Conservation (phyloP, 2,113 vertebrate genomes). For the Dromas ardeola region DNA sequence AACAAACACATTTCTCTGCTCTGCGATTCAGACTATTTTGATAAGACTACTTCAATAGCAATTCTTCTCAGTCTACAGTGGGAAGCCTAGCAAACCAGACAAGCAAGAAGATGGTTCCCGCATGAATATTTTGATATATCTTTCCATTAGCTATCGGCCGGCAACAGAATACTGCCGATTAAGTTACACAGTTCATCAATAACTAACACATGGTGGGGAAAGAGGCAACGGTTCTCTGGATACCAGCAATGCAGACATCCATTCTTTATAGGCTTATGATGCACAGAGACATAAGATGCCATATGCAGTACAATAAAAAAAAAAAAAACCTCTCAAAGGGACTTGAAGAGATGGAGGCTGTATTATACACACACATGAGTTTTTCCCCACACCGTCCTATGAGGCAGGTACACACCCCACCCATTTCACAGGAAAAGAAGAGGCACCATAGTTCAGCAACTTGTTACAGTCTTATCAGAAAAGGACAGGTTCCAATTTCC, state of each 20-base stretch:
- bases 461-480: background rate
- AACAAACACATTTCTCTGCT: background rate
- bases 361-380: background rate
- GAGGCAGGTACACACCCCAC: background rate
- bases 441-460: background rate
- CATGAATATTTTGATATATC: background rate
- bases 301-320: background rate
- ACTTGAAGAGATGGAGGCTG: background rate
- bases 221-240: background rate
- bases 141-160: background rate
- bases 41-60: background rate
- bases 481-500: background rate
- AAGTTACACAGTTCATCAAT: conserved; percentile 18
- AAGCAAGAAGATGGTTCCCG: background rate
- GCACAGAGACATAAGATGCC: background rate
- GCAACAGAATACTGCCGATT: conserved; percentile 5
- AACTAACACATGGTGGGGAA: background rate
- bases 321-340: background rate
- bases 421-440: background rate
- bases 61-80: background rate
- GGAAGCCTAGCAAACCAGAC: background rate
- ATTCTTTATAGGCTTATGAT: background rate
- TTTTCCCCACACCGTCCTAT: background rate
- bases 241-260: background rate
- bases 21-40: background rate